Evolutionary conservation across 2,113 vertebrate genomes (phyloP).

Genomic region (Zosterops lateralis): DNA sequence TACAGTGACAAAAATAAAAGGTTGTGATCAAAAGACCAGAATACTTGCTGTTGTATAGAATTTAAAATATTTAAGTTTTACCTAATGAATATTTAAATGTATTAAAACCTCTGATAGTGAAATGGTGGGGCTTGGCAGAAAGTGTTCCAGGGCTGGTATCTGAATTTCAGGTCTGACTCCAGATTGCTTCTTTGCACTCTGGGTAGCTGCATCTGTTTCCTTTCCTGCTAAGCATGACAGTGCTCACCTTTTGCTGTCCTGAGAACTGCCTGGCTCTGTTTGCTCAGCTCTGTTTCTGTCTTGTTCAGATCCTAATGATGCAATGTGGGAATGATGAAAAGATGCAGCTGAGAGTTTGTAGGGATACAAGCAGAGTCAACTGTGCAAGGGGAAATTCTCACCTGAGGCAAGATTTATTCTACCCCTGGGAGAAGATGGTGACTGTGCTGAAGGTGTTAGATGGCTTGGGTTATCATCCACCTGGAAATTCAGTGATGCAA

Average conservation of each 20-base stretch:
- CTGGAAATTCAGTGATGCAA: not conserved
- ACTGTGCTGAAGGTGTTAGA: not conserved
- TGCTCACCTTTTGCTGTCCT: not conserved
- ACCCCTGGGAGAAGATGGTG: not conserved
- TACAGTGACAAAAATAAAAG: not conserved
- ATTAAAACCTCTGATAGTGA: not conserved
- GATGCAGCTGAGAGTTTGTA: not conserved
- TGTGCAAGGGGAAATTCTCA: not conserved
- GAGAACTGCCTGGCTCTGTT: not conserved
- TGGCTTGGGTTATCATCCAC: not conserved
- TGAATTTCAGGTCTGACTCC: not conserved
- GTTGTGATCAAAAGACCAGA: not conserved
- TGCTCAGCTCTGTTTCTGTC: not conserved
- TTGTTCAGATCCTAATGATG: not conserved
- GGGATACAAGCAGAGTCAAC: not conserved
- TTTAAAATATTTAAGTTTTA: conserved; percentile 22
- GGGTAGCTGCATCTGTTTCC: not conserved
- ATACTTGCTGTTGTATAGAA: not conserved
- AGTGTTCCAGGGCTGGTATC: not conserved
- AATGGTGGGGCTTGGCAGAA: not conserved
- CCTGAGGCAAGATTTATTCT: not conserved
- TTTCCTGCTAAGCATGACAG: not conserved
- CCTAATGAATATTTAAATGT: not conserved
- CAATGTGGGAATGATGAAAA: not conserved
- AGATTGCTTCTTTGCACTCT: not conserved